Evolutionary conservation across 1,140 invertebrate genomes (phyloP).

Genomic region (Drosophila arawakana): DNA sequence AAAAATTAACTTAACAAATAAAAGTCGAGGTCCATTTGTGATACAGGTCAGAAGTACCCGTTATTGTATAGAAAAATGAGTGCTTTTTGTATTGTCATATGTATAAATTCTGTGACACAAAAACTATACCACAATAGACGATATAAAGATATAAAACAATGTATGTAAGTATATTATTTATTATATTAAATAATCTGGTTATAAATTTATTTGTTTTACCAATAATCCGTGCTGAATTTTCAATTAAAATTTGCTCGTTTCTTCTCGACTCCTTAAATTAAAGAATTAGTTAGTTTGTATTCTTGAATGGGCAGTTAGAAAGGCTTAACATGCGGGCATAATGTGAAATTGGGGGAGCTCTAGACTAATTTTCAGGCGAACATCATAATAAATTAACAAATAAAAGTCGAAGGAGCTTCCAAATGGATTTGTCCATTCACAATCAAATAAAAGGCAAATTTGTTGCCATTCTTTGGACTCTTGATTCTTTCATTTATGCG

Average conservation of each 20-base stretch:
- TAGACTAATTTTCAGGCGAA: constrained; percentile 76
- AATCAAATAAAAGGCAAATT: constrained; percentile 75
- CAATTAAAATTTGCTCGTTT: not conserved
- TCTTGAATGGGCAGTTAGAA: constrained; percentile 56
- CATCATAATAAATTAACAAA: constrained; percentile 82
- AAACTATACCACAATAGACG: too few relatives aligned
- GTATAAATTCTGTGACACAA: too few relatives aligned
- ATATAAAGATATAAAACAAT: too few relatives aligned
- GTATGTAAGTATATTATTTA: too few relatives aligned
- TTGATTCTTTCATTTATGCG: constrained; percentile 56
- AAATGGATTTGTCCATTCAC: constrained; percentile 61
- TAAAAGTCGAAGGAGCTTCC: constrained; percentile 61
- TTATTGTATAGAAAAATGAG: too few relatives aligned
- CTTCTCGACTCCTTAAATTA: not conserved
- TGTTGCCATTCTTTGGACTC: constrained; percentile 47
- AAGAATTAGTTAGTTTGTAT: constrained; percentile 40
- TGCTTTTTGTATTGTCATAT: too few relatives aligned
- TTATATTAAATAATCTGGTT: too few relatives aligned
- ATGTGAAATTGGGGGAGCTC: constrained; percentile 73
- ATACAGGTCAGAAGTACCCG: too few relatives aligned
- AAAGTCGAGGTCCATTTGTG: too few relatives aligned
- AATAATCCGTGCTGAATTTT: too few relatives aligned
- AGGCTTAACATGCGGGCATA: constrained; percentile 65
- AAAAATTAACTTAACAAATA: too few relatives aligned
- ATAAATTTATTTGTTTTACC: too few relatives aligned